These are phyloP conservation scores for Gymnoscopelus microlampas DNA, from an alignment of 2,797 vertebrate species.

Conservation along the genomic window DNA sequence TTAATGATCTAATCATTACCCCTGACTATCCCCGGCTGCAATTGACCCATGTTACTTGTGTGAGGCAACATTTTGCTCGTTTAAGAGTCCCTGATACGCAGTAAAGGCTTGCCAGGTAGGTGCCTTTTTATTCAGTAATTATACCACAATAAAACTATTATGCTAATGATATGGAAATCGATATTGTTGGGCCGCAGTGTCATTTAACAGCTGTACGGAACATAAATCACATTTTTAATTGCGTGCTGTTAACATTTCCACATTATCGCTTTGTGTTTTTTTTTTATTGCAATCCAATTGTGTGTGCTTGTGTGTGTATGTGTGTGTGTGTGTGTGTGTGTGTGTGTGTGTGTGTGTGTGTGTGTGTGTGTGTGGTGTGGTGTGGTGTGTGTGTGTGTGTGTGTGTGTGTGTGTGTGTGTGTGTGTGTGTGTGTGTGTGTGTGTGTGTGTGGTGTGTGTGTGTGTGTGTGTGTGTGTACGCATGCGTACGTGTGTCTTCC, in stretches of 20 bases:
- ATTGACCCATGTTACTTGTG: constrained; percentile 97
- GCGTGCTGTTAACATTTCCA: constrained; percentile 80
- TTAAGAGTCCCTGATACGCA: constrained; percentile 94
- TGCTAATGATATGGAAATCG: constrained; percentile 89
- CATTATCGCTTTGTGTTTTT: constrained; percentile 71
- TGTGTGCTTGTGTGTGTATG: constrained; percentile 3
- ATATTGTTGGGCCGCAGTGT: constrained; percentile 79
- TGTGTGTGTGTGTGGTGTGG: constrained; percentile 28
- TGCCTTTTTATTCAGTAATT: constrained; percentile 94
- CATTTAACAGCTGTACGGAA: constrained; percentile 78
- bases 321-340: constrained; percentile 12
- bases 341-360: constrained; percentile 29
- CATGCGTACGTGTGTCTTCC: too few species aligned
- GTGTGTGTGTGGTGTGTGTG: too few species aligned
- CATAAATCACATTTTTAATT: constrained; percentile 86
- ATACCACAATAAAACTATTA: constrained; percentile 99
- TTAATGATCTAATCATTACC: constrained; percentile 99
- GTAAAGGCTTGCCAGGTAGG: constrained; percentile 93
- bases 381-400: constrained; percentile 7
- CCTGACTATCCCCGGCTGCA: constrained; percentile 95
- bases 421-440: too few species aligned
- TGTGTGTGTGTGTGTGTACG: too few species aligned
- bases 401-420: not conserved
- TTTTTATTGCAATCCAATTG: constrained; percentile 5
- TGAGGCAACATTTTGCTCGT: constrained; percentile 94